phyloP scores from a whole-genome alignment of 2,113 vertebrate genomes.

The Pogonocichla stellata region DNA sequence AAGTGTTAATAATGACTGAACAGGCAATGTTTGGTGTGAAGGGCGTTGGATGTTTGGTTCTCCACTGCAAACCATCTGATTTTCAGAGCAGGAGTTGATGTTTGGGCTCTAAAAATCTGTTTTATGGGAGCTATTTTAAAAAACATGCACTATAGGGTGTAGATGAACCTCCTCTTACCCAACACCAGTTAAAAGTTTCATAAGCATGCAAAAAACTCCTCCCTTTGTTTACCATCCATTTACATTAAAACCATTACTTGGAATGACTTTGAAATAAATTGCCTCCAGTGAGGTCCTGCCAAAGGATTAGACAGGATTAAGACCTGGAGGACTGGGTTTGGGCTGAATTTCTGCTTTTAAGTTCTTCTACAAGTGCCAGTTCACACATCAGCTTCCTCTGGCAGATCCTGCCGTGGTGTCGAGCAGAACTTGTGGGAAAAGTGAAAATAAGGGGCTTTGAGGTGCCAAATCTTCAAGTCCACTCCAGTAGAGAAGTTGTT shows the following conservation, averaged over 20 bases:
- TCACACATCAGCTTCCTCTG: not conserved
- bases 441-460: not conserved
- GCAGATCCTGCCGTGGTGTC: not conserved
- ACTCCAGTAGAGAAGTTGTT: not conserved
- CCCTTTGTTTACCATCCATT: not conserved
- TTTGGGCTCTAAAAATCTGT: not conserved
- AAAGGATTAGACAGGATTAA: conserved; percentile 16
- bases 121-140: not conserved
- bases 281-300: not conserved
- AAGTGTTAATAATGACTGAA: not conserved
- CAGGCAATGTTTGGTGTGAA: not conserved
- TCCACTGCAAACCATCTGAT: not conserved
- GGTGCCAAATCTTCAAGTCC: not conserved
- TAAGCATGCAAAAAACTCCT: not conserved
- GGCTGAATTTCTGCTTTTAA: not conserved
- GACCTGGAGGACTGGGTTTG: not conserved
- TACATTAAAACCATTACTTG: not conserved
- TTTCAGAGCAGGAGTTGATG: not conserved
- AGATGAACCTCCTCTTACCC: not conserved
- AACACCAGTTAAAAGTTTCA: not conserved
- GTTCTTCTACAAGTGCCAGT: not conserved
- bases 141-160: not conserved
- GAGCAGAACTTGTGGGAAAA: not conserved
- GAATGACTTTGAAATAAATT: not conserved
- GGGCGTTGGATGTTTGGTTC: not conserved